A percentile compares a stretch with the other conserved stretches of the same genome.
These are phyloP conservation scores for Pachypanchax playfairii DNA, from an alignment of 2,113 vertebrate genomes.

Conservation along the genomic window DNA sequence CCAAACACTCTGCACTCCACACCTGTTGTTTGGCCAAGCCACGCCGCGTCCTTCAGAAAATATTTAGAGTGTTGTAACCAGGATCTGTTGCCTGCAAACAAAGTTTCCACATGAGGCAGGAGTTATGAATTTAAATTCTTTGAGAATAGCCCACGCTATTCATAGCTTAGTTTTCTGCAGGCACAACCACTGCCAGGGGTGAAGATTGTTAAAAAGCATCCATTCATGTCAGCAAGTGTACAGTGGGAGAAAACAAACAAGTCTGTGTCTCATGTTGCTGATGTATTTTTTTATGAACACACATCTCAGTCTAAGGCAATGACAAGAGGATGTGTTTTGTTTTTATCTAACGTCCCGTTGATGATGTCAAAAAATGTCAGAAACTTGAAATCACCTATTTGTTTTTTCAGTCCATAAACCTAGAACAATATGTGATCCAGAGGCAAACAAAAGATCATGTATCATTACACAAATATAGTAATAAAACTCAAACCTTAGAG, in stretches of 20 bases:
- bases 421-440: too few relatives aligned
- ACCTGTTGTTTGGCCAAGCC: slow-evolving; percentile 65
- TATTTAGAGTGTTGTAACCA: neutral
- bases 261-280: neutral
- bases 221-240: neutral
- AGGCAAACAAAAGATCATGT: too few relatives aligned
- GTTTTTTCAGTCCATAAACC: too few relatives aligned
- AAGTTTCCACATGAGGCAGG: slow-evolving; percentile 28
- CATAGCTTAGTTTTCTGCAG: neutral
- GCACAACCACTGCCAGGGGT: neutral
- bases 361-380: too few relatives aligned
- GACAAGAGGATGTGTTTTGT: too few relatives aligned
- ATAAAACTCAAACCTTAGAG: too few relatives aligned
- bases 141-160: slow-evolving; percentile 26
- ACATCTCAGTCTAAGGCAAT: too few relatives aligned
- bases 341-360: too few relatives aligned
- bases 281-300: too few relatives aligned
- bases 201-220: neutral
- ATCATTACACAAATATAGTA: too few relatives aligned
- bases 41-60: slow-evolving; percentile 24
- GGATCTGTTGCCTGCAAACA: neutral
- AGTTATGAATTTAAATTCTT: slow-evolving; percentile 5
- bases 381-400: too few relatives aligned
- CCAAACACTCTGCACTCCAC: slow-evolving; percentile 28
- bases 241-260: neutral